Percentiles rank a stretch among this genome's conserved stretches.
These are phyloP conservation scores for Sebastes steindachneri DNA, from an alignment of 2,797 vertebrate species.

Conservation along the genomic window DNA sequence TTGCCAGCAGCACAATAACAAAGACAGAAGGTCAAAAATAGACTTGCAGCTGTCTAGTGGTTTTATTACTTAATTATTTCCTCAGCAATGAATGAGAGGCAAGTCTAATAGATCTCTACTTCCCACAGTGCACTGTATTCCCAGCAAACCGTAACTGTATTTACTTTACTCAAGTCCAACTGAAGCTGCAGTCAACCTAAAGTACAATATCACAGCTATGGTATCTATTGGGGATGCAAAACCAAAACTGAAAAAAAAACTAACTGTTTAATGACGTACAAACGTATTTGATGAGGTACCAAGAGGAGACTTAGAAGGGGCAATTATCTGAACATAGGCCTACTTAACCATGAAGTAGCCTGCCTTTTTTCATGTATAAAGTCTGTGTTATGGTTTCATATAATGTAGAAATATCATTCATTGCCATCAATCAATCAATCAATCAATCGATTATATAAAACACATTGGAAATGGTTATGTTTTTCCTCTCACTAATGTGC, in stretches of 20 bases:
- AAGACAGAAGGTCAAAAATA: conserved; percentile 46
- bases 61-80: conserved; percentile 53
- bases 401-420: no score
- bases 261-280: background rate
- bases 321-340: background rate
- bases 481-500: background rate
- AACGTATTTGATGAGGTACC: background rate
- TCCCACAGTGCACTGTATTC: background rate
- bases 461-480: background rate
- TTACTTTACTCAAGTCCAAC: background rate
- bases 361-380: no score
- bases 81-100: background rate
- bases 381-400: background rate
- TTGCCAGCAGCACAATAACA: conserved; percentile 46
- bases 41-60: conserved; percentile 34
- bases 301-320: fast-evolving
- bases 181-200: background rate
- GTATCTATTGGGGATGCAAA: background rate
- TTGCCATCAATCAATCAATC: background rate
- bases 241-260: background rate
- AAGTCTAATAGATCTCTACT: background rate
- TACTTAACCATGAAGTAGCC: no score
- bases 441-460: background rate
- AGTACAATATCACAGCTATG: background rate
- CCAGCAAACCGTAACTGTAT: background rate